Percentiles rank a stretch among this genome's conserved stretches.
Conservation (phyloP, 2,888 invertebrate genomes). For the Nomada hirtipes region DNA sequence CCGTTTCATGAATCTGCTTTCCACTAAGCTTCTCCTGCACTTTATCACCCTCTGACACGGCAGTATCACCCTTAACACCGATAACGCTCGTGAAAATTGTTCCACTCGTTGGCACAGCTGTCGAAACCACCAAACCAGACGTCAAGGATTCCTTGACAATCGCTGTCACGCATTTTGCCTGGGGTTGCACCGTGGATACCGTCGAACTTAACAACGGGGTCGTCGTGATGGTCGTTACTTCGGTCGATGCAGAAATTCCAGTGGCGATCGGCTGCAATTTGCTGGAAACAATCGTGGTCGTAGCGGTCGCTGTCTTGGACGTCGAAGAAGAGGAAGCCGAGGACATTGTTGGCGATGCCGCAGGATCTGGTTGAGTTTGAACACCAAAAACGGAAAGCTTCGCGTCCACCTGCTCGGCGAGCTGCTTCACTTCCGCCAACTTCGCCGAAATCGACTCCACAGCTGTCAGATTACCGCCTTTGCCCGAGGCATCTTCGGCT, state of each 20-base stretch:
- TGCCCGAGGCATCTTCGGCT: conserved; percentile 68
- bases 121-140: background rate
- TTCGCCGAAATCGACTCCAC: conserved; percentile 89
- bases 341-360: conserved; percentile 65
- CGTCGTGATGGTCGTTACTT: background rate
- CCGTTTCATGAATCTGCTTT: background rate
- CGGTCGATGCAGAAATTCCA: background rate
- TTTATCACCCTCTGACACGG: background rate
- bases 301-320: conserved; percentile 42
- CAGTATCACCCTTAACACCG: background rate
- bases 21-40: background rate
- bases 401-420: conserved; percentile 89
- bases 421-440: conserved; percentile 87
- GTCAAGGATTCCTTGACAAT: background rate
- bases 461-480: conserved; percentile 86
- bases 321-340: conserved; percentile 50
- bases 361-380: conserved; percentile 74
- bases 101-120: background rate
- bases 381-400: conserved; percentile 82
- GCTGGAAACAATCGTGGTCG: conserved; percentile 20
- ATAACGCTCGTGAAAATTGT: background rate
- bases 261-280: conserved; percentile 23
- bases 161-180: conserved; percentile 38
- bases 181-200: conserved; percentile 32
- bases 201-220: conserved; percentile 33